These are phyloP conservation scores for Cantharis rufa DNA, from an alignment of 2,888 invertebrate species.

Conservation along the genomic window DNA sequence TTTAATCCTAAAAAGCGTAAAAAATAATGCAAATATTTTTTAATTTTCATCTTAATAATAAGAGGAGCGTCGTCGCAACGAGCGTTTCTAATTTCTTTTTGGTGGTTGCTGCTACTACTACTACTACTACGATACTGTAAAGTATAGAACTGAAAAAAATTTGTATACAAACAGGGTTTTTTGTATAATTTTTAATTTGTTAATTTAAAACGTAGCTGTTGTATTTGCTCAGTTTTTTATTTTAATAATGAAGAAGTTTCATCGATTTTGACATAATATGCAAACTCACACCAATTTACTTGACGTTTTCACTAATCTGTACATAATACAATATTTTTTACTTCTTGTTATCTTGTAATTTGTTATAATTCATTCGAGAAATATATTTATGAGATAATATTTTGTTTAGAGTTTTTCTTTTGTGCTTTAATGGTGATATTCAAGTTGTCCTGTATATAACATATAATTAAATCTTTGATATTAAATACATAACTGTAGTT, in stretches of 20 bases:
- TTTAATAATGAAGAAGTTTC: background rate
- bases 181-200: background rate
- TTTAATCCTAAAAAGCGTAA: slow-evolving; percentile 3
- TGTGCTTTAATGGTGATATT: background rate
- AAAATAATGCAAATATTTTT: background rate
- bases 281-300: background rate
- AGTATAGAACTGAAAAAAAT: background rate
- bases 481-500: slow-evolving; percentile 15
- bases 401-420: slow-evolving; percentile 13
- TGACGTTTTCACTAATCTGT: slow-evolving; percentile 31
- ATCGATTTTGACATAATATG: background rate
- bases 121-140: background rate
- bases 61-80: background rate
- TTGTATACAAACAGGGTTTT: background rate
- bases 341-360: slow-evolving; percentile 42
- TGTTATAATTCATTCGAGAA: slow-evolving; percentile 42
- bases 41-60: background rate
- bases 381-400: slow-evolving; percentile 41
- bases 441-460: slow-evolving; percentile 2
- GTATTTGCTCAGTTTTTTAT: background rate
- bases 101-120: background rate
- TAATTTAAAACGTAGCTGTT: background rate
- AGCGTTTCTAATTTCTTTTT: background rate
- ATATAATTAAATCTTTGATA: slow-evolving; percentile 5
- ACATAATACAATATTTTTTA: slow-evolving; percentile 42